Evolutionary conservation across 2,113 vertebrate species (phyloP).

Genomic region (Polypterus senegalus): DNA sequence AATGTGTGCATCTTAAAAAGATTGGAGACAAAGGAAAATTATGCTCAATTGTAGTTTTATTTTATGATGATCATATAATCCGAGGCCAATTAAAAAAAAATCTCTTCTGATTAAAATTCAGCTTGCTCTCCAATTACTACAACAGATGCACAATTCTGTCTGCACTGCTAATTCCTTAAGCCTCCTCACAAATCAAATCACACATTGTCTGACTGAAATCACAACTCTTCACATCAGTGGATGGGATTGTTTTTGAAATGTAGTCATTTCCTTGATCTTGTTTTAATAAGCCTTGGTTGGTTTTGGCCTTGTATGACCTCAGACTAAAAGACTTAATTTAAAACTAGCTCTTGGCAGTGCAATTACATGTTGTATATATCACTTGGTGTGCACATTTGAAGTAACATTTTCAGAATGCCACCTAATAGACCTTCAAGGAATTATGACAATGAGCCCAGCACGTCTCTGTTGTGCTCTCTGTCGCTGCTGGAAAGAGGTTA

Average conservation of each 20-base stretch:
- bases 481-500: background rate
- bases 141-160: slow-evolving; percentile 23
- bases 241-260: background rate
- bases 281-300: background rate
- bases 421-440: background rate
- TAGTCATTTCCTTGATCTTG: background rate
- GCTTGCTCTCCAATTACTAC: slow-evolving; percentile 21
- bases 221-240: background rate
- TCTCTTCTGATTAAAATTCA: slow-evolving; percentile 33
- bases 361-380: background rate
- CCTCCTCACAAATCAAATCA: slow-evolving; percentile 1
- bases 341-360: background rate
- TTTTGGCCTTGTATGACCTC: background rate
- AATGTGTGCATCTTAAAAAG: slow-evolving; percentile 18
- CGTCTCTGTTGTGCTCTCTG: background rate
- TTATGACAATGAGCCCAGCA: background rate
- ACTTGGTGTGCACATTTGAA: background rate
- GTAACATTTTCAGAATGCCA: background rate
- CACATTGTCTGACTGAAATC: background rate
- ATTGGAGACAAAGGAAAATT: slow-evolving; percentile 11
- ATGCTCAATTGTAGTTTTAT: slow-evolving; percentile 17
- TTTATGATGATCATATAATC: slow-evolving; percentile 20
- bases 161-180: background rate
- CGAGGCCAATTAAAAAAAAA: slow-evolving; percentile 24
- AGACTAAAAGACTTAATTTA: background rate